These are phyloP conservation scores for Drosophila demipolita DNA, from an alignment of 2,888 invertebrate genomes.

Conservation along the genomic window DNA sequence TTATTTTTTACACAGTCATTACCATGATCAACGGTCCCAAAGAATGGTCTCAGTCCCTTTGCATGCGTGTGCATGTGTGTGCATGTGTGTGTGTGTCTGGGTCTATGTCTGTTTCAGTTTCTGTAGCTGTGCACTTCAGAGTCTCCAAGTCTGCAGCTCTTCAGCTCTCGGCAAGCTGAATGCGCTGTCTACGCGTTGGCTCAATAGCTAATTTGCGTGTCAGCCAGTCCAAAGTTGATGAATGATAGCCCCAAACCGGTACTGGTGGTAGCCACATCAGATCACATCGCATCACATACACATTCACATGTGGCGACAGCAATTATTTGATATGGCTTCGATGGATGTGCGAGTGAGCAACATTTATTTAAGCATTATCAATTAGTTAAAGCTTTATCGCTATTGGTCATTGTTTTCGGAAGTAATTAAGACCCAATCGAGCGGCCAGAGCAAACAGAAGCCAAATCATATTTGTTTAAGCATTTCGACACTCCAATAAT, in stretches of 20 bases:
- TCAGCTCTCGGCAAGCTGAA: conserved; percentile 44
- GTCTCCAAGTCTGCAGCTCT: conserved; percentile 57
- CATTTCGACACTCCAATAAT: conserved; percentile 78
- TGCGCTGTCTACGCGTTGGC: conserved; percentile 71
- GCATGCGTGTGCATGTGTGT: conserved; percentile 3
- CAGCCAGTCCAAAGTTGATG: conserved; percentile 73
- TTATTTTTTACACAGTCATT: conserved; percentile 74
- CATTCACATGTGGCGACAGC: conserved; percentile 19
- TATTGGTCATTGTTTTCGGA: conserved; percentile 78
- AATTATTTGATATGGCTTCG: conserved; percentile 53
- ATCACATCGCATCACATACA: background rate
- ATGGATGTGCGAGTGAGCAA: conserved; percentile 42
- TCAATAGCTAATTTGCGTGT: conserved; percentile 80
- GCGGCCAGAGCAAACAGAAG: conserved; percentile 67
- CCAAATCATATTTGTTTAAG: conserved; percentile 79
- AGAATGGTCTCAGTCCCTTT: conserved; percentile 21
- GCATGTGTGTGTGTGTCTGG: conserved; percentile 23
- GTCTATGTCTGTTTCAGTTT: conserved; percentile 48
- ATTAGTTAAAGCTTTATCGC: conserved; percentile 67
- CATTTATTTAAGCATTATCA: conserved; percentile 55
- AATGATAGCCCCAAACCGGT: conserved; percentile 75
- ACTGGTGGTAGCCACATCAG: conserved; percentile 36
- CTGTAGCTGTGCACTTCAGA: conserved; percentile 62
- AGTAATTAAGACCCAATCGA: conserved; percentile 80
- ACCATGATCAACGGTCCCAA: conserved; percentile 63